phyloP scores from a whole-genome alignment of 1,140 invertebrate genomes.

The Wiebesia pumilae region DNA sequence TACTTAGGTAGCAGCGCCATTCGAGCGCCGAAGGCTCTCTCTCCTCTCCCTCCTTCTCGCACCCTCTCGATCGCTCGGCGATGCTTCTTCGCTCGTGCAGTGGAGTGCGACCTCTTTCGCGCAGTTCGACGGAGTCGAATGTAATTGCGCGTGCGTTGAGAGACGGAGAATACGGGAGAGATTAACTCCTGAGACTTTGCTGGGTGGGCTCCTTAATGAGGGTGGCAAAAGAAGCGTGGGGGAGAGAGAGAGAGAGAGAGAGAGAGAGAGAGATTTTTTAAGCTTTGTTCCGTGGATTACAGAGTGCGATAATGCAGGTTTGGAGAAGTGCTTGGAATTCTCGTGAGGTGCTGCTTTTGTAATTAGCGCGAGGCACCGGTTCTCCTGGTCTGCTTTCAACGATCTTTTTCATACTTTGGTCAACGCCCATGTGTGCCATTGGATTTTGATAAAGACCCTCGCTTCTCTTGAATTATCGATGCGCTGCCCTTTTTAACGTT shows the following conservation, averaged over 20 bases:
- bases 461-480: not conserved
- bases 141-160: constrained; percentile 52
- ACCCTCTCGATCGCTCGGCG: not conserved
- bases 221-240: constrained; percentile 24
- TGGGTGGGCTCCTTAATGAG: constrained; percentile 48
- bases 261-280: constrained; percentile 23
- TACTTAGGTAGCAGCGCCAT: constrained; percentile 33
- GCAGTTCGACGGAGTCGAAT: constrained; percentile 42
- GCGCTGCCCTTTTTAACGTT: too few relatives aligned
- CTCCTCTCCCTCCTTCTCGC: not conserved
- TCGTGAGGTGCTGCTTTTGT: not conserved
- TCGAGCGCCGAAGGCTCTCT: constrained; percentile 32
- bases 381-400: not conserved
- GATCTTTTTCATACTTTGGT: not conserved
- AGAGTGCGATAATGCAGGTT: constrained; percentile 34
- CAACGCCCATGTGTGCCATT: not conserved
- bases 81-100: constrained; percentile 29
- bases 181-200: constrained; percentile 45
- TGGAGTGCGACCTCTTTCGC: constrained; percentile 24
- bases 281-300: constrained; percentile 32
- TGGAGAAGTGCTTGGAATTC: too few relatives aligned
- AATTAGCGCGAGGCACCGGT: not conserved
- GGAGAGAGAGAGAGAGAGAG: constrained; percentile 7
- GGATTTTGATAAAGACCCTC: not conserved
- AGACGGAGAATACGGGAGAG: constrained; percentile 32